Evolutionary conservation across 2,113 vertebrate species (phyloP).

Genomic region (Cheirogaleus medius): DNA sequence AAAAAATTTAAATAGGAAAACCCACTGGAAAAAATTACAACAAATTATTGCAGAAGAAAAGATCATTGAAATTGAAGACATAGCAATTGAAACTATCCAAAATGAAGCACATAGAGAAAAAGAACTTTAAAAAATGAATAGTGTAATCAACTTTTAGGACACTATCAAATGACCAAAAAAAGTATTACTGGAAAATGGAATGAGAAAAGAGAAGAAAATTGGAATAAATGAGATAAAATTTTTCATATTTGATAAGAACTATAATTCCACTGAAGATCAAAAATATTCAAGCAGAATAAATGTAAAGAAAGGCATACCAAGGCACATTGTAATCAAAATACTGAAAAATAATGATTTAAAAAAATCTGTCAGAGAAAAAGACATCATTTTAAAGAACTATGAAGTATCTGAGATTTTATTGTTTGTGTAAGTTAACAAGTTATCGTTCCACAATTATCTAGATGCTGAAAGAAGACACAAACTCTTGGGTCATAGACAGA

Average conservation of each 20-base stretch:
- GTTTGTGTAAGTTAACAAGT: not conserved
- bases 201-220: not conserved
- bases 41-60: not conserved
- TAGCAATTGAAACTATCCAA: not conserved
- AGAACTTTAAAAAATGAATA: not conserved
- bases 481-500: not conserved
- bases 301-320: not conserved
- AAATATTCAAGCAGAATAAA: not conserved
- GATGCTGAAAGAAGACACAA: not conserved
- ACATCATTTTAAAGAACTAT: not conserved
- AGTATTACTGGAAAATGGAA: not conserved
- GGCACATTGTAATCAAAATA: not conserved
- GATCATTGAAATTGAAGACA: not conserved
- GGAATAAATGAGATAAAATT: not conserved
- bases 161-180: not conserved
- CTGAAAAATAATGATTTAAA: not conserved
- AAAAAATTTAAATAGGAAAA: not conserved
- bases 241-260: not conserved
- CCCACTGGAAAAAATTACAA: not conserved
- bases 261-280: not conserved
- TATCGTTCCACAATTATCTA: not conserved
- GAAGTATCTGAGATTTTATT: not conserved
- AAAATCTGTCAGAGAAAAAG: not conserved
- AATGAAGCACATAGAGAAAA: not conserved
- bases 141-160: not conserved